Evolutionary conservation across 2,113 vertebrate species (phyloP), one percentile per base, ranked within the genome.

Genomic region (Pleuronectes platessa): DNA sequence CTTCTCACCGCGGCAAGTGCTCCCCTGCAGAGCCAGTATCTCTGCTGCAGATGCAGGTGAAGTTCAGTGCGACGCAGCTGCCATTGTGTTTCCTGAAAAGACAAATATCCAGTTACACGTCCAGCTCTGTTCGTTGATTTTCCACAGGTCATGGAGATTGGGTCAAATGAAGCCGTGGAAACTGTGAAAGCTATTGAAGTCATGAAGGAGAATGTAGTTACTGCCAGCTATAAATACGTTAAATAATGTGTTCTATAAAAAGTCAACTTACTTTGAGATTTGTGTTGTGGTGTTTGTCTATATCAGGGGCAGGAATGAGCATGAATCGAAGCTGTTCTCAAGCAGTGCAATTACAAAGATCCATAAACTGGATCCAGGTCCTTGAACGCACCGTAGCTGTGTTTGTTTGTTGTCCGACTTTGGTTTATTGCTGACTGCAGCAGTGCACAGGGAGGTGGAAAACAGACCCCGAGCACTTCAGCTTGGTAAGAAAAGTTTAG

Each of bases 51-150:
- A 67, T 60, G 49, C 51, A 71, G 76, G 64, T 62, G 83, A 84
- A 51, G 31, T 76, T 69, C 70, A 70, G 83, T 63, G 76, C 83
- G 63, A 26, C 20, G 0, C 60, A 17, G 76, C 42, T 27, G 70
- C 79, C 72, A 80, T 90, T 92, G 84, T 89, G 40, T 49, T 55
- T 64, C 79, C 37, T 88, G 73, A 85, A 89, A 78, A 85, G 89
- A 71, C 62, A 62, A 72, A 84, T 85, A 87, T 90, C 89, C 62
- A 11, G 64, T 92, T 90, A 86, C 88, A 76, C 56, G 81, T 85
- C 67, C 53, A 26, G 73, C 78, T 78, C 72, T 58, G 74, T 82
- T 79, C 64, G 49, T 49, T 53, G 61, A 65, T 79, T 87, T 83
- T 90, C 83, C 84, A 61, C 17, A 40, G 58, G 83, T 68, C 74